These are phyloP conservation scores for Mirza zaza DNA, from an alignment of 2,113 vertebrate species.

Conservation along the genomic window DNA sequence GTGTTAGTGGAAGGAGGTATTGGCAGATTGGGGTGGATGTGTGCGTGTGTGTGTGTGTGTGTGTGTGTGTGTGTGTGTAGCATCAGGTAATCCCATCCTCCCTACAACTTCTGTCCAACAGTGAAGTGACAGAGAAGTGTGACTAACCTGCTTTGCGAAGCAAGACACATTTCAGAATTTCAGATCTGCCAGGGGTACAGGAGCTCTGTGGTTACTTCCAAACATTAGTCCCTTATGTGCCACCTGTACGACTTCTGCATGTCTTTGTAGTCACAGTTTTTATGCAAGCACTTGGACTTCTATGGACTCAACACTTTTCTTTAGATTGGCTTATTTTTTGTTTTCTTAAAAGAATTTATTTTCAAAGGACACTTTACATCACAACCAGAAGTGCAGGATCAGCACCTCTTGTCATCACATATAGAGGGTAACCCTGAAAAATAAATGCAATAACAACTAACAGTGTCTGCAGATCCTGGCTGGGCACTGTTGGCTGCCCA, in stretches of 20 bases:
- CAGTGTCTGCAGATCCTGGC: background rate
- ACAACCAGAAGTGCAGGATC: background rate
- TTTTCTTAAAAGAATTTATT: background rate
- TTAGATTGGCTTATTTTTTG: background rate
- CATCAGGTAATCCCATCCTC: background rate
- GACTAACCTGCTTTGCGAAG: background rate
- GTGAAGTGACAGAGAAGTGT: background rate
- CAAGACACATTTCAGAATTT: background rate
- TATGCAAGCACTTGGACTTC: background rate
- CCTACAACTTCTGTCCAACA: background rate
- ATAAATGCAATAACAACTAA: background rate
- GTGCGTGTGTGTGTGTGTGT: fast-evolving
- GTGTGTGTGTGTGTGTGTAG: too few species aligned
- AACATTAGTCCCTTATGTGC: background rate
- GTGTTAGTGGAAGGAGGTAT: background rate
- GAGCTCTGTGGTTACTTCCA: background rate
- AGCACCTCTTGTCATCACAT: background rate
- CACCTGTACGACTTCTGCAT: too few species aligned
- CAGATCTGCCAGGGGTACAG: background rate
- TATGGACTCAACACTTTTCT: background rate
- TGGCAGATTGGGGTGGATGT: background rate
- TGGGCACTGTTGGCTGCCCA: background rate
- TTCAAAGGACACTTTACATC: background rate
- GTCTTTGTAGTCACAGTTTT: background rate
- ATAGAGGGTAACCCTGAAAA: background rate